phyloP scores from a whole-genome alignment of 2,797 vertebrate species.

The Tarsius wallacei region DNA sequence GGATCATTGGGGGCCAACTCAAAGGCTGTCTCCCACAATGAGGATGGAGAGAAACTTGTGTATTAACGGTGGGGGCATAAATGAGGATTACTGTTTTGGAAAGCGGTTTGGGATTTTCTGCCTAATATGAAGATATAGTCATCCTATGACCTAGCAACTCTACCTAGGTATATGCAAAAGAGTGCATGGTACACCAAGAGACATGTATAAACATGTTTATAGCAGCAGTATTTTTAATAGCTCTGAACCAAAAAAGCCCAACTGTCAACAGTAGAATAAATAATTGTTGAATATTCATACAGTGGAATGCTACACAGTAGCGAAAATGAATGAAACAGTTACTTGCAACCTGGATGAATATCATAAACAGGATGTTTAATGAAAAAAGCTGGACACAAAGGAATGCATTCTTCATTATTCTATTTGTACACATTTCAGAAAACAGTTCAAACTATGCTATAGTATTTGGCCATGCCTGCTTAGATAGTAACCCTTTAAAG shows the following conservation, averaged over 20 bases:
- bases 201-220: neutral
- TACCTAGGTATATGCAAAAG: neutral
- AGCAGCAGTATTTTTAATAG: neutral
- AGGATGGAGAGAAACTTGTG: neutral
- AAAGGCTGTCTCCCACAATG: neutral
- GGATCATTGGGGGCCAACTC: neutral
- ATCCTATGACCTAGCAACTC: neutral
- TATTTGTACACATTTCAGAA: neutral
- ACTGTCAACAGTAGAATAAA: neutral
- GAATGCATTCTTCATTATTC: slow-evolving; percentile 32
- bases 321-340: neutral
- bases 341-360: neutral
- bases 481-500: neutral
- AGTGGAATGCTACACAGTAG: neutral
- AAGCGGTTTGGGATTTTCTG: slow-evolving; percentile 17
- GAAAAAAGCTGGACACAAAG: neutral
- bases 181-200: neutral
- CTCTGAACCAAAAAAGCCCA: neutral
- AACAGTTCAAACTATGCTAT: neutral
- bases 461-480: neutral
- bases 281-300: neutral
- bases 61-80: neutral
- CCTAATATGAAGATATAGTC: neutral
- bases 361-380: neutral
- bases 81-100: neutral